Evolutionary conservation across 1,140 invertebrate species (phyloP).

Genomic region (Acromyrmex heyeri): DNA sequence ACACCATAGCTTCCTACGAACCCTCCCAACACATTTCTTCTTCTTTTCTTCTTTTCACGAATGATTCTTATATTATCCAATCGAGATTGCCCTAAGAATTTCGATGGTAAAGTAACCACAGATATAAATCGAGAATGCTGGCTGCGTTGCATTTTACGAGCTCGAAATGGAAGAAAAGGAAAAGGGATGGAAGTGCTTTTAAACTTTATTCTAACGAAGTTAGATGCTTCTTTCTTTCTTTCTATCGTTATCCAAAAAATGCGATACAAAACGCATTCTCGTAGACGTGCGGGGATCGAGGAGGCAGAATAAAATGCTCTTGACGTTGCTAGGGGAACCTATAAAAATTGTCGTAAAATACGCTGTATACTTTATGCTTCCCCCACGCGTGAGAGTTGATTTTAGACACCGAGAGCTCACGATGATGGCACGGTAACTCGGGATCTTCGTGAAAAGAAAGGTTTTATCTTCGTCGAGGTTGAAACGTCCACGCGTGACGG

Average conservation of each 20-base stretch:
- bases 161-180: neutral
- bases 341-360: constrained; percentile 75
- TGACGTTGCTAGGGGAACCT: constrained; percentile 51
- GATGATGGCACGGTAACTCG: neutral
- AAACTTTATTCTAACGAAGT: constrained; percentile 27
- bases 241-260: constrained; percentile 25
- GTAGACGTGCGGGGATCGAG: neutral
- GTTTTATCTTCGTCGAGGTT: constrained; percentile 15
- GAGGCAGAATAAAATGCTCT: constrained; percentile 40
- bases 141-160: constrained; percentile 67
- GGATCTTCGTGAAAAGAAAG: constrained; percentile 41
- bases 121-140: constrained; percentile 49
- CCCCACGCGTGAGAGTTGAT: constrained; percentile 32
- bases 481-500: constrained; percentile 13
- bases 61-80: neutral
- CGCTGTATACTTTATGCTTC: constrained; percentile 29
- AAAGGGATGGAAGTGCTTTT: constrained; percentile 43
- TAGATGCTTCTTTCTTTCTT: constrained; percentile 14
- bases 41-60: neutral
- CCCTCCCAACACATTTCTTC: neutral
- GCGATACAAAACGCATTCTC: constrained; percentile 6
- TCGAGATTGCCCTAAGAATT: neutral
- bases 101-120: constrained; percentile 6
- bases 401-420: constrained; percentile 14
- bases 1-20: neutral